These are phyloP conservation scores for Rhagonycha lutea DNA, from an alignment of 2,888 invertebrate genomes.

Conservation along the genomic window DNA sequence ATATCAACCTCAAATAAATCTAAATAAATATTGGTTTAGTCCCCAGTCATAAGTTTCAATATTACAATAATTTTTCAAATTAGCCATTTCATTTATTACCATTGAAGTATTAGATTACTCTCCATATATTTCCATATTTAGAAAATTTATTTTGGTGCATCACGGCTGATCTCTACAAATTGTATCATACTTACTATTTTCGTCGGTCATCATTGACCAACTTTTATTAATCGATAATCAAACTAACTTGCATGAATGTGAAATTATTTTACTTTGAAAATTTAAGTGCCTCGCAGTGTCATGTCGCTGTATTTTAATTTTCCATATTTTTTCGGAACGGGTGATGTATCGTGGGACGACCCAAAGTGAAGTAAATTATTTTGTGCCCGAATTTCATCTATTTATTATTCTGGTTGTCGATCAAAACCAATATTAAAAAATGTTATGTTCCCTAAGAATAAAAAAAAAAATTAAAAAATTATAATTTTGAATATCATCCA, in stretches of 20 bases:
- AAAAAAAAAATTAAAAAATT: too few relatives aligned
- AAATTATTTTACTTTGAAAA: background rate
- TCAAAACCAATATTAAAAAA: too few relatives aligned
- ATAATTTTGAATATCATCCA: too few relatives aligned
- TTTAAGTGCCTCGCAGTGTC: too few relatives aligned
- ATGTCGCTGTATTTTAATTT: too few relatives aligned
- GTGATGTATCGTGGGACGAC: too few relatives aligned
- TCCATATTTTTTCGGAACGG: too few relatives aligned
- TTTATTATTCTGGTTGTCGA: too few relatives aligned
- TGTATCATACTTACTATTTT: background rate
- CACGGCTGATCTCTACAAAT: background rate
- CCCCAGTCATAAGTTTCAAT: background rate
- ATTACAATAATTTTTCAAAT: constrained; percentile 2
- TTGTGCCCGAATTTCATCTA: too few relatives aligned
- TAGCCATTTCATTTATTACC: background rate
- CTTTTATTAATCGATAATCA: background rate
- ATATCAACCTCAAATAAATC: constrained; percentile 20
- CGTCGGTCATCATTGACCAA: background rate
- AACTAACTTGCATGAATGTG: background rate
- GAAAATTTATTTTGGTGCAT: background rate
- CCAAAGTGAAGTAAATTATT: too few relatives aligned
- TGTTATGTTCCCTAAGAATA: too few relatives aligned
- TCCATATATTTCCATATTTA: background rate
- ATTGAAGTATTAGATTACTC: background rate
- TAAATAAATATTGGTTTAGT: constrained; percentile 5